Conservation (phyloP, 2,797 vertebrate species). For the Microcaecilia unicolor region DNA sequence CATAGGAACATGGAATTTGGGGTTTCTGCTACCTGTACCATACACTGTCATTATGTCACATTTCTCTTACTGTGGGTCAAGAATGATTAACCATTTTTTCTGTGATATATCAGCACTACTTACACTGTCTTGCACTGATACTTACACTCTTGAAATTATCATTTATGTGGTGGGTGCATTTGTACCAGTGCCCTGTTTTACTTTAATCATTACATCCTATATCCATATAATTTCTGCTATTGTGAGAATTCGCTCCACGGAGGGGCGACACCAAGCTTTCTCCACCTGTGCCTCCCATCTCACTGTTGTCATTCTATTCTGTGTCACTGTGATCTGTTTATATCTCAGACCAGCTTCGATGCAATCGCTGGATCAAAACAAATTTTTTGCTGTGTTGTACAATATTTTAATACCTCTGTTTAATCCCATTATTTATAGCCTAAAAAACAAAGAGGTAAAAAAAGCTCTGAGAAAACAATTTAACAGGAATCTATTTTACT, state of each 20-base stretch:
- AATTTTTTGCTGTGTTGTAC: no score
- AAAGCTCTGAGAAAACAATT: no score
- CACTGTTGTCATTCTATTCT: slow-evolving; percentile 9
- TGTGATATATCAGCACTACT: no score
- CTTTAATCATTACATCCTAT: slow-evolving; percentile 5
- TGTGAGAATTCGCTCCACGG: neutral
- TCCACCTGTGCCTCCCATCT: slow-evolving; percentile 14
- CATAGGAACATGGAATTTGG: slow-evolving; percentile 5
- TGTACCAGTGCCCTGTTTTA: slow-evolving; percentile 1
- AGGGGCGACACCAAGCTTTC: neutral
- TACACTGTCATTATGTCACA: slow-evolving; percentile 5
- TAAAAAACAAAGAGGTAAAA: no score
- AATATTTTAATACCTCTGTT: no score
- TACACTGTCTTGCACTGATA: slow-evolving; percentile 13
- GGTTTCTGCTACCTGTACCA: slow-evolving; percentile 12
- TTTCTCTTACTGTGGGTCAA: no score
- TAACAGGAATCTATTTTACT: no score
- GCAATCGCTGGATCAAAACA: no score
- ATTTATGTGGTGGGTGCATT: neutral
- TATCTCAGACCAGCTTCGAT: no score
- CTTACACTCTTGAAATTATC: slow-evolving; percentile 2
- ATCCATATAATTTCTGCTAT: slow-evolving; percentile 14
- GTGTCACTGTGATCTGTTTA: slow-evolving; percentile 16
- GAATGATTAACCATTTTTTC: no score
- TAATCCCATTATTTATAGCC: no score